These are phyloP conservation scores for Sminthurinus signatus DNA, from an alignment of 1,140 invertebrate species.

Conservation along the genomic window DNA sequence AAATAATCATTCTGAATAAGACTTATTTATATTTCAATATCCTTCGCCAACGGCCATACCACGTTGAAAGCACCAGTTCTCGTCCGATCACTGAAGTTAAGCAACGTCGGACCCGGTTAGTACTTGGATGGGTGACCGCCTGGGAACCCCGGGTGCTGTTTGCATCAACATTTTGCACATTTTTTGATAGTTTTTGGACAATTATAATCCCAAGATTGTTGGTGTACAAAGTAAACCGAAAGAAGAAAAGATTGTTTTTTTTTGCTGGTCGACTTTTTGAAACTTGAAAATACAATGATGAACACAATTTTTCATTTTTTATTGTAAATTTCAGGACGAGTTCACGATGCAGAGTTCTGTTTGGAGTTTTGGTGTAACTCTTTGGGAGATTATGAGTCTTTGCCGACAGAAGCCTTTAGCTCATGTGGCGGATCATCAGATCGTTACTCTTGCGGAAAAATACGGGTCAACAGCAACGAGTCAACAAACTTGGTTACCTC, in stretches of 20 bases:
- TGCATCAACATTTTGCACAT: too few relatives aligned
- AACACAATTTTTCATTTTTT: background rate
- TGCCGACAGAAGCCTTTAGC: constrained; percentile 38
- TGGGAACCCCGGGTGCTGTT: constrained; percentile 45
- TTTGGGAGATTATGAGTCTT: constrained; percentile 84
- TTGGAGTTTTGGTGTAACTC: constrained; percentile 80
- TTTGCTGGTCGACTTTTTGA: too few relatives aligned
- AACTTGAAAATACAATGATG: too few relatives aligned
- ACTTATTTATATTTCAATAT: too few relatives aligned
- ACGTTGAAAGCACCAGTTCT: constrained; percentile 44
- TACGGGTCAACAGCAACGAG: constrained; percentile 28
- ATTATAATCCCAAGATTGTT: too few relatives aligned
- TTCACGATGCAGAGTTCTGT: constrained; percentile 80
- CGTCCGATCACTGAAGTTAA: constrained; percentile 46
- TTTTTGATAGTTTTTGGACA: too few relatives aligned
- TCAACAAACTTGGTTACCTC: constrained; percentile 59
- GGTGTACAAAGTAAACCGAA: too few relatives aligned
- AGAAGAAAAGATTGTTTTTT: too few relatives aligned
- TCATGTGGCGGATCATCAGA: constrained; percentile 37
- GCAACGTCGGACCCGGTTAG: constrained; percentile 45
- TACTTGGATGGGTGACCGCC: constrained; percentile 47
- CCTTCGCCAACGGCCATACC: constrained; percentile 40
- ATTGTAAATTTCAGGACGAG: constrained; percentile 60
- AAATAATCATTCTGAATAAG: too few relatives aligned
- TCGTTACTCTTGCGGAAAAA: constrained; percentile 30